Base-by-base conservation (phyloP, 2,797 vertebrate genomes). In the Poeciliopsis turneri region DNA sequence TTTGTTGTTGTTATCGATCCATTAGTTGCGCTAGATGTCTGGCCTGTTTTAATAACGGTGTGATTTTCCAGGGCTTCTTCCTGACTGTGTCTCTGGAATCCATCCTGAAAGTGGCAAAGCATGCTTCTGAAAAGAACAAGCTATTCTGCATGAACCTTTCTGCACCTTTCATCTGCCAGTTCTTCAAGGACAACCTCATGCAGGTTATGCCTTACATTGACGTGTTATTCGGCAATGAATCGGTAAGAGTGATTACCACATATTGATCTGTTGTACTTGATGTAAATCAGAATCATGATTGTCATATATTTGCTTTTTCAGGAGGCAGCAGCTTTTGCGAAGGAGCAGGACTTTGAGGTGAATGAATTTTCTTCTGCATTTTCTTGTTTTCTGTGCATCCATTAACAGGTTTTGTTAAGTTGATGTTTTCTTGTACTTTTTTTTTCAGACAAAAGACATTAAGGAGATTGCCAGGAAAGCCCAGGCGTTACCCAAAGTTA, bases 131-230 rank as follows among this genome's bases (percentile, higher is more conserved):
- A 88, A 96, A 96, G 85, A 97, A 99, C 95, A 98, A 97, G 95
- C 92, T 97, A 84, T 99, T 99, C 92, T 95, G 95, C 88, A 90
- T 99, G 92, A 99, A 99, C 92, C 95, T 99, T 80, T 99, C 98
- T 0, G 98, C 98, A 33, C 98, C 98, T 3, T 99, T 99, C 91
- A 99, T 99, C 95, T 96, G 97, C 92, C 97, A 99, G 86, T 97
- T 97, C 95, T 99, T 96, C 93, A 99, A 98, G 91, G 97, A 98
- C 55, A 94, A 96, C 28, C 94, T 99, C 92, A 98, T 98, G 97
- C 95, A 99, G 94, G 96, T 98, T 82, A 93, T 99, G 95, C 98
- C 98, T 79, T 98, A 97, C 0, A 97, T 99, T 1, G 98, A 99
- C 12, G 93, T 99, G 84, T 96, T 99, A 69, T 99, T 99, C 69